phyloP scores from a whole-genome alignment of 2,797 vertebrate genomes.

The Sebastolobus altivelis region DNA sequence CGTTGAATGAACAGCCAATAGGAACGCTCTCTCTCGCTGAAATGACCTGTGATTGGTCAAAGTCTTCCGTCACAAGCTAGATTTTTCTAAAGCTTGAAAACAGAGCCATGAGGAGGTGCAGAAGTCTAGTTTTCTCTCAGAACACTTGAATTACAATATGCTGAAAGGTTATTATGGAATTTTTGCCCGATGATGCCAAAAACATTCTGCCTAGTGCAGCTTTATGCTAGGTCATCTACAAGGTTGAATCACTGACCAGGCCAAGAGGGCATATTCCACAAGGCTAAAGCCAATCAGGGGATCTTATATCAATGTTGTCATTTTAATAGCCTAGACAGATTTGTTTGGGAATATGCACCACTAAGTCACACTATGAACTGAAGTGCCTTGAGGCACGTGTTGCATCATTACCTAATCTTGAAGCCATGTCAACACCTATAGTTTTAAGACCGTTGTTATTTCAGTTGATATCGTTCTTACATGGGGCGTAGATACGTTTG shows the following conservation, averaged over 20 bases:
- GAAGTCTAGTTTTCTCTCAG: too few relatives aligned
- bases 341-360: neutral
- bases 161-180: too few relatives aligned
- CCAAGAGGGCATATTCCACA: neutral
- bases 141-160: too few relatives aligned
- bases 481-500: neutral
- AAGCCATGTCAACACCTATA: neutral
- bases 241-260: neutral
- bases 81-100: too few relatives aligned
- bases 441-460: conserved; percentile 2
- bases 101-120: too few relatives aligned
- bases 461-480: neutral
- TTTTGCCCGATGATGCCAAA: too few relatives aligned
- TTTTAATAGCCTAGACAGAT: neutral
- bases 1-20: too few relatives aligned
- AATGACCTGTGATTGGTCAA: too few relatives aligned
- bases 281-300: neutral
- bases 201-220: too few relatives aligned
- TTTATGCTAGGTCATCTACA: neutral
- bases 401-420: conserved; percentile 9
- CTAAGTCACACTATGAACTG: neutral
- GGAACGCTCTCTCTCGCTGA: too few relatives aligned
- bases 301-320: neutral
- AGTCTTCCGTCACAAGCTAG: too few relatives aligned
- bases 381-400: neutral